phyloP scores from a whole-genome alignment of 2,888 invertebrate species.

The Napeogenes inachia region DNA sequence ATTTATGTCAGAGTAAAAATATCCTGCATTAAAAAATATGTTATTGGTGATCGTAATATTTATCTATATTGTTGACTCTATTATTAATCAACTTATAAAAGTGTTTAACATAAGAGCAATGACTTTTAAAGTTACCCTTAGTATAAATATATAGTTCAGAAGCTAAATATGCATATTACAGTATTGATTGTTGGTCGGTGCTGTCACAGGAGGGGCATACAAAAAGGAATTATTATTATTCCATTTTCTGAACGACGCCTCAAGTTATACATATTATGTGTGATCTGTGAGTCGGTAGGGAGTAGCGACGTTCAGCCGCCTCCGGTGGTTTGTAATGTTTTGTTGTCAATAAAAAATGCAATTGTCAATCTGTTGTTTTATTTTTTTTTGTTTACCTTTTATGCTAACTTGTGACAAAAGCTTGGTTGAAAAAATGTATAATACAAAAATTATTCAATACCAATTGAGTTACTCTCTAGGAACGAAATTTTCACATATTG shows the following conservation, averaged over 20 bases:
- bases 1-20: neutral
- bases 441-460: too few relatives aligned
- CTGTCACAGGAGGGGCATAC: slow-evolving; percentile 4
- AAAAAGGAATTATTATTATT: neutral
- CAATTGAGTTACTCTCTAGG: too few relatives aligned
- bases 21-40: too few relatives aligned
- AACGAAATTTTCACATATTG: too few relatives aligned
- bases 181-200: slow-evolving; percentile 26
- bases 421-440: neutral
- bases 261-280: neutral
- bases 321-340: slow-evolving; percentile 44
- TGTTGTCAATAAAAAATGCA: slow-evolving; percentile 66
- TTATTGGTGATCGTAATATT: neutral
- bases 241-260: too few relatives aligned
- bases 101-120: slow-evolving; percentile 19
- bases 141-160: slow-evolving; percentile 26
- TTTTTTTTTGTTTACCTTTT: slow-evolving; percentile 8
- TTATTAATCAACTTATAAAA: slow-evolving; percentile 19
- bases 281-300: neutral
- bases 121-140: slow-evolving; percentile 25
- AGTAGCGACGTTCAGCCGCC: neutral
- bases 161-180: slow-evolving; percentile 25
- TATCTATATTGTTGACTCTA: slow-evolving; percentile 22
- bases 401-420: neutral
- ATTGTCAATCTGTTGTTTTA: slow-evolving; percentile 35